Conservation (phyloP, 2,797 vertebrate genomes). For the Falco concolor region DNA sequence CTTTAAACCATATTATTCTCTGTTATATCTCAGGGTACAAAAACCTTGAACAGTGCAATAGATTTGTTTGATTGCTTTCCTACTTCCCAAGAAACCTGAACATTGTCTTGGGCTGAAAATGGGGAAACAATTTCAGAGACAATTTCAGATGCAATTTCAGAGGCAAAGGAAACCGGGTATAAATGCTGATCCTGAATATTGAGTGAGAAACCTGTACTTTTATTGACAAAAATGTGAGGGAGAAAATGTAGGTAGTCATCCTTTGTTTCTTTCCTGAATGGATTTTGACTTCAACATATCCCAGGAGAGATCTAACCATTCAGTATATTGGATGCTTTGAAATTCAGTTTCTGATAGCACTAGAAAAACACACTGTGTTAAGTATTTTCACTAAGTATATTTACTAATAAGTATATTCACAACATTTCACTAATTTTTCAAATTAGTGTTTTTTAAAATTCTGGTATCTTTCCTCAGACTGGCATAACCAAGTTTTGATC, state of each 20-base stretch:
- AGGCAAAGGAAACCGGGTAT: background rate
- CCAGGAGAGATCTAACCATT: background rate
- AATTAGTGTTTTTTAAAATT: rapidly evolving
- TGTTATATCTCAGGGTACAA: background rate
- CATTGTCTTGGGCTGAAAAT: background rate
- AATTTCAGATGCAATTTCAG: background rate
- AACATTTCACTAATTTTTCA: background rate
- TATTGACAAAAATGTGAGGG: background rate
- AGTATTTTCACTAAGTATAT: background rate
- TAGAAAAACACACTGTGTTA: background rate
- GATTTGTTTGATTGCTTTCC: background rate
- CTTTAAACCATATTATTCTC: background rate
- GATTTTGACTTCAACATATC: background rate
- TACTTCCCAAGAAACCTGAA: background rate
- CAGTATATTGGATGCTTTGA: background rate
- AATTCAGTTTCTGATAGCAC: background rate
- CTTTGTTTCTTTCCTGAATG: background rate
- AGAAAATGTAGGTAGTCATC: background rate
- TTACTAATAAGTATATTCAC: no score
- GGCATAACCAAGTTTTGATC: background rate
- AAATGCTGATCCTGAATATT: background rate
- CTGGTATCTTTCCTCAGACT: background rate
- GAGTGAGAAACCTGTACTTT: background rate
- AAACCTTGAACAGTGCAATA: background rate
- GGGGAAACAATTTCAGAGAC: background rate